A percentile compares a stretch with the other conserved stretches of the same genome.
These are phyloP conservation scores for Dasypogon diadema DNA, from an alignment of 2,888 invertebrate genomes.

Conservation along the genomic window DNA sequence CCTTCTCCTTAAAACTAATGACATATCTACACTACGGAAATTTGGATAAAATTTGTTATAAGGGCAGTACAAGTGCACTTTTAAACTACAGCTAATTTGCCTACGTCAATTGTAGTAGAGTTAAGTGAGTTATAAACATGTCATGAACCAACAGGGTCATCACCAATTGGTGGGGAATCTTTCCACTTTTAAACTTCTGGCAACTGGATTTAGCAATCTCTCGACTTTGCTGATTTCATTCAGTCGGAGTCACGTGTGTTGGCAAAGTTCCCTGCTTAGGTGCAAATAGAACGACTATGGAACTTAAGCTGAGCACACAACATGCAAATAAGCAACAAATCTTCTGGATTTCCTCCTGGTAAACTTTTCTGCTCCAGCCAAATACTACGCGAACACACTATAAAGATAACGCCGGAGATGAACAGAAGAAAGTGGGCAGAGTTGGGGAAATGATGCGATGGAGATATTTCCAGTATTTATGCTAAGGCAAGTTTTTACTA, in stretches of 20 bases:
- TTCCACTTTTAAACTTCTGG: conserved; percentile 25
- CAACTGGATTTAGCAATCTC: neutral
- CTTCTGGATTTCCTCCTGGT: conserved; percentile 34
- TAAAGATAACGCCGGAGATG: neutral
- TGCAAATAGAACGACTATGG: conserved; percentile 36
- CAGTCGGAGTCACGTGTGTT: conserved; percentile 12
- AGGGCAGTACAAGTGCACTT: too few species aligned
- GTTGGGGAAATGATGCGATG: conserved; percentile 21
- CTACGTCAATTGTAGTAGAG: too few species aligned
- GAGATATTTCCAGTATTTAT: conserved; percentile 28
- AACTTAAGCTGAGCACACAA: conserved; percentile 46
- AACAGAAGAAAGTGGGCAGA: neutral
- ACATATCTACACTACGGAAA: too few species aligned
- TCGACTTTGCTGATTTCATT: neutral
- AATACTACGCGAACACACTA: neutral
- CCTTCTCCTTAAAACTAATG: too few species aligned
- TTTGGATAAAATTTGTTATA: too few species aligned
- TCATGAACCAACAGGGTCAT: neutral
- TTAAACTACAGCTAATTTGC: too few species aligned
- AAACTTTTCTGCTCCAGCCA: conserved; percentile 19
- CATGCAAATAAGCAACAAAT: conserved; percentile 46
- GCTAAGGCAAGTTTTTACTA: conserved; percentile 11
- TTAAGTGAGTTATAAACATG: too few species aligned
- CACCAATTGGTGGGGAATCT: neutral
- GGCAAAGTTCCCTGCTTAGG: conserved; percentile 28